Base-by-base conservation (phyloP, 1,140 invertebrate species). In the Lordiphosa collinella region DNA sequence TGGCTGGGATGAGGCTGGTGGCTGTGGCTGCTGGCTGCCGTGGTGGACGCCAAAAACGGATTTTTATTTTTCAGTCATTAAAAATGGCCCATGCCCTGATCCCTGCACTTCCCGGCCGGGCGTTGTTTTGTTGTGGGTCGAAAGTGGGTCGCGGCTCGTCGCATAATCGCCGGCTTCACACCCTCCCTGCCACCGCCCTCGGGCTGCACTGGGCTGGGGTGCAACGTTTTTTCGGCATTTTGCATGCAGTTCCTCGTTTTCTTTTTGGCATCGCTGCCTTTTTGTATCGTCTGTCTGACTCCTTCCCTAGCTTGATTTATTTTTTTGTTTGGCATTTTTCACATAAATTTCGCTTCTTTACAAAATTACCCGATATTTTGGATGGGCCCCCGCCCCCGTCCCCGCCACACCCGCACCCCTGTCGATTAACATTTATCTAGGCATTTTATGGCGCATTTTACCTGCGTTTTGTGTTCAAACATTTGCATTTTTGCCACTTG, bases 81-180 rank as follows among this genome's bases (percentile, higher is more conserved):
- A 87, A 86, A 87, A 69, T 61, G 34, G 41, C 67, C 60, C 60
- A 43, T 43, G 70, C 59, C 18, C 22, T 53, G 35, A 40, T 41
- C 22, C 13, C 49, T 25, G 34, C 22, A n/a, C 10, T 6, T 37
- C 8, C 35, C 9, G 13, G 14, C 14, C 29, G 43, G 35, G 37
- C 32, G 56, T 61, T 56, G 51, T 67, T 64, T 78, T 63, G 63
- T 68, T 80, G 67, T 72, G 82, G 70, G 75, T 67, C 82, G 72
- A 86, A 86, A 76, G 68, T 86, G 75, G 82, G 82, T 86, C 82
- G 82, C 48, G 50, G 62, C 78, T 70, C 72, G 68, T 82, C 59
- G 72, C 78, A 84, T 84, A 82, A 82, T 82, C 72, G 78, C 61
- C 67, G 37, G 67, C 76, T 78, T 82, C 76, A 84, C 76, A 82